phyloP scores from a whole-genome alignment of 1,140 invertebrate species.

The Drosophila tani region DNA sequence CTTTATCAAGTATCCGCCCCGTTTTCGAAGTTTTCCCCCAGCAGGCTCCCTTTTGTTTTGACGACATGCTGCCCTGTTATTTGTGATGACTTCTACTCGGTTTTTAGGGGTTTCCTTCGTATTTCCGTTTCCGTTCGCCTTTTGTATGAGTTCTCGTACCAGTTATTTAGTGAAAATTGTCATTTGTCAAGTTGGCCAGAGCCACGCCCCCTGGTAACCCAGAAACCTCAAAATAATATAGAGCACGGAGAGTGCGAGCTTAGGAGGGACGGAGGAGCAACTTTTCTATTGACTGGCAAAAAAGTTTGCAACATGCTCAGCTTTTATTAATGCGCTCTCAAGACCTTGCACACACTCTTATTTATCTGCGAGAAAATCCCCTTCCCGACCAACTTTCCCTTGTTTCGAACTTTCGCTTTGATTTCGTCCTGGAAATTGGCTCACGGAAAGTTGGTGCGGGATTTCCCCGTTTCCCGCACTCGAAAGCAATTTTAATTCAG shows the following conservation, averaged over 20 bases:
- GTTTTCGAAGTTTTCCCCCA: constrained; percentile 17
- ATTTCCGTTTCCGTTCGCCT: constrained; percentile 26
- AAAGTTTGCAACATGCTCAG: constrained; percentile 60
- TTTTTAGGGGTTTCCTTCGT: constrained; percentile 16
- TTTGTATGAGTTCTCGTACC: constrained; percentile 29
- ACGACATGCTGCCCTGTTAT: constrained; percentile 31
- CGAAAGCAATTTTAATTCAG: constrained; percentile 63
- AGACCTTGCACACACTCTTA: constrained; percentile 50
- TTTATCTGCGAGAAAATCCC: constrained; percentile 53
- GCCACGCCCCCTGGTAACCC: constrained; percentile 27
- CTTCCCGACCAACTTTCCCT: constrained; percentile 17
- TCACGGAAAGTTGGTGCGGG: constrained; percentile 48
- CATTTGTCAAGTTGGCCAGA: constrained; percentile 65
- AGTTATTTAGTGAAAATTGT: constrained; percentile 60
- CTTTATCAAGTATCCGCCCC: constrained; percentile 43
- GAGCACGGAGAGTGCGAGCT: not conserved
- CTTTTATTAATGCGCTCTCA: constrained; percentile 71
- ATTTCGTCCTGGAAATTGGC: constrained; percentile 61
- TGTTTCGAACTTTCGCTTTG: constrained; percentile 66
- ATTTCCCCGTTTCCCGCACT: constrained; percentile 25
- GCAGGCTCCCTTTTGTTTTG: constrained; percentile 43
- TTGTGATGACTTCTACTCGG: constrained; percentile 25
- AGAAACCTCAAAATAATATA: constrained; percentile 42
- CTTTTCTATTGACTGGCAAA: constrained; percentile 74
- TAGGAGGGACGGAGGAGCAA: constrained; percentile 40